Evolutionary conservation across 2,888 invertebrate genomes (phyloP).

Genomic region (Elegia similella): DNA sequence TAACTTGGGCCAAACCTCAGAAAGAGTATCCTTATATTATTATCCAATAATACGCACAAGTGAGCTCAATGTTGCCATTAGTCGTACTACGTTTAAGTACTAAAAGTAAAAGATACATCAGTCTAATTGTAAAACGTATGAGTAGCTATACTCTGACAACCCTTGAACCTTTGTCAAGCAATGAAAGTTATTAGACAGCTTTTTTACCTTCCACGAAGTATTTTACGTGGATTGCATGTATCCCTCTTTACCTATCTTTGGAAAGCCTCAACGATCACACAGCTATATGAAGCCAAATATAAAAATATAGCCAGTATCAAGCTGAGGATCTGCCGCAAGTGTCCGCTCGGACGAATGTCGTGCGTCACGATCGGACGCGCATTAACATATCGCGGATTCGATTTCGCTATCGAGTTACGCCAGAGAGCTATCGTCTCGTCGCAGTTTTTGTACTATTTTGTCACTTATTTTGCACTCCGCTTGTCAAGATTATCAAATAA

Average conservation of each 20-base stretch:
- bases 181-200: too few relatives aligned
- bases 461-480: neutral
- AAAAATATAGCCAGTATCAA: conserved; percentile 37
- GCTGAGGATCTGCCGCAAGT: conserved; percentile 44
- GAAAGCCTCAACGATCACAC: conserved; percentile 9
- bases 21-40: too few relatives aligned
- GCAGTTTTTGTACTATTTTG: neutral
- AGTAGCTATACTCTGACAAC: too few relatives aligned
- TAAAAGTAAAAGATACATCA: too few relatives aligned
- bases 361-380: conserved; percentile 77
- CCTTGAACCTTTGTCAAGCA: too few relatives aligned
- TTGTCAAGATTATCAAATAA: neutral
- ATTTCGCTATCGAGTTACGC: conserved; percentile 60
- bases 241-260: neutral
- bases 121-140: too few relatives aligned
- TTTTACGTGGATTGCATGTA: too few relatives aligned
- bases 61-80: too few relatives aligned
- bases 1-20: too few relatives aligned
- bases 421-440: conserved; percentile 4
- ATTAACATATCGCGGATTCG: conserved; percentile 76
- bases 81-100: too few relatives aligned
- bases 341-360: conserved; percentile 66
- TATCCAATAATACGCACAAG: too few relatives aligned
- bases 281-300: conserved; percentile 29
- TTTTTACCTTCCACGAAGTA: too few relatives aligned